Base-by-base conservation (phyloP, 2,888 invertebrate species). In the Euzetes globulus region DNA sequence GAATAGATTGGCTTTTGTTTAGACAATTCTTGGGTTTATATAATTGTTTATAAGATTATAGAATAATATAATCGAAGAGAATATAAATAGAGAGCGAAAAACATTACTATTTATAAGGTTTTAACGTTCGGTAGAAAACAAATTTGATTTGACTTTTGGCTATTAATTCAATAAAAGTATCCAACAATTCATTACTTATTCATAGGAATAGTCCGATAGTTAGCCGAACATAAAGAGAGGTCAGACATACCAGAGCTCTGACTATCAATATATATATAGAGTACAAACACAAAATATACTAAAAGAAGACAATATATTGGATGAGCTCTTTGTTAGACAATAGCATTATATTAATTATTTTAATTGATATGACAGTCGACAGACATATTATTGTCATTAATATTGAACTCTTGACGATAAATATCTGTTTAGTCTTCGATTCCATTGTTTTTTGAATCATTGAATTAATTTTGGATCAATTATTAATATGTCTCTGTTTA, bases 121-220 rank as follows among this genome's bases (percentile, higher is more conserved):
- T 29, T 33, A 33, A 33, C 27, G 17, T 22, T 55, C n/a, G 17
- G 22, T 58, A 58, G 13, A 25, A 25, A 58, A 58, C 22, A 58
- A 58, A 58, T 58, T 29, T 27, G 6, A 58, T 58, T 13, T 58
- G 58, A 58, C 58, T 58, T 58, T 58, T 27, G 58, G 58, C 58
- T 58, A 58, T 58, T 58, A 58, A 58, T 58, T 58, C 58, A 58
- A 58, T 58, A 58, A 58, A 58, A 58, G 27, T 58, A 27, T 58
- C 58, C 58, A 58, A 58, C 58, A 58, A 58, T 58, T 58, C 58
- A 58, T 58, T 58, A 29, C 27, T 58, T 27, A 58, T 58, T 9
- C 58, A 58, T 52, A n/a, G 19, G 52, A 52, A n/a, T 19, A 19
- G 52, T 52, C n/a, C 19, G 19, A 52, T 52, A 52, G 52, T 52